A percentile compares a stretch with the other conserved stretches of the same genome.
phyloP scores from a whole-genome alignment of 1,140 invertebrate genomes.

The Drosophila pectinifera region DNA sequence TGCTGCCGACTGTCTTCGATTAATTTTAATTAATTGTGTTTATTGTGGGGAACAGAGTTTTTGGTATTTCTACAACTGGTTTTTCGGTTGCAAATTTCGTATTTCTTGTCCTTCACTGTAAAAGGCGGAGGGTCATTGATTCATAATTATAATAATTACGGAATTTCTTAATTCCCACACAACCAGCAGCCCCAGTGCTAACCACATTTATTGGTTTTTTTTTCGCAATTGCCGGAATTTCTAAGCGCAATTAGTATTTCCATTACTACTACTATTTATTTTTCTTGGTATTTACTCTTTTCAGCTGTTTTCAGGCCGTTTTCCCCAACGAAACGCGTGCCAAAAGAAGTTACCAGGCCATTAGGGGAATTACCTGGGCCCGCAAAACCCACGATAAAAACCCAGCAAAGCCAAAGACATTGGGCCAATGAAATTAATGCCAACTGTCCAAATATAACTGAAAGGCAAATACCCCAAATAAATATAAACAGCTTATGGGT shows the following conservation, averaged over 20 bases:
- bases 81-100: no score
- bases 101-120: constrained; percentile 58
- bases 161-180: constrained; percentile 36
- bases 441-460: constrained; percentile 67
- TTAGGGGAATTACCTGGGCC: constrained; percentile 55
- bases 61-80: constrained; percentile 66
- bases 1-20: constrained; percentile 53
- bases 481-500: constrained; percentile 26
- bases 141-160: constrained; percentile 66
- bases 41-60: constrained; percentile 50
- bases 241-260: constrained; percentile 17
- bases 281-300: neutral
- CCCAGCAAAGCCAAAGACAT: constrained; percentile 18
- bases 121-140: constrained; percentile 64
- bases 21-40: constrained; percentile 79
- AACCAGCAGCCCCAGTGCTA: neutral
- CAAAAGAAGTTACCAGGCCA: constrained; percentile 59
- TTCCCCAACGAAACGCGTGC: constrained; percentile 35
- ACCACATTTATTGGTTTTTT: constrained; percentile 25
- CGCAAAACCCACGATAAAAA: constrained; percentile 32
- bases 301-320: constrained; percentile 13
- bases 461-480: constrained; percentile 25
- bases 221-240: neutral
- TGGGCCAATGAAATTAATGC: constrained; percentile 14
- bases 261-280: no score